Conservation (phyloP, 2,888 invertebrate species). For the Calameuta pallipes region DNA sequence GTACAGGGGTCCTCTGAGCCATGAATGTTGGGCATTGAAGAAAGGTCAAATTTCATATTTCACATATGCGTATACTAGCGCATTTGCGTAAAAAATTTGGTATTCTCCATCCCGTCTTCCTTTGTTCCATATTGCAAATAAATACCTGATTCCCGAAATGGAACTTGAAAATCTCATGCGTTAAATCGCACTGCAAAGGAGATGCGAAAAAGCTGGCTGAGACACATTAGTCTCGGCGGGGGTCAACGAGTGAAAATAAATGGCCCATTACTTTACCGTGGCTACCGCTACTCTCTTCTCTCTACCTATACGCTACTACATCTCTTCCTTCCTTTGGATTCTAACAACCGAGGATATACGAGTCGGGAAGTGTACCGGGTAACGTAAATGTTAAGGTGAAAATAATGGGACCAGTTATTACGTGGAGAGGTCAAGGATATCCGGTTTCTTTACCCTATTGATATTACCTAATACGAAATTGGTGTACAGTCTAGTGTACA, state of each 20-base stretch:
- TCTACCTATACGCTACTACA: neutral
- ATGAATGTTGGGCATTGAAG: neutral
- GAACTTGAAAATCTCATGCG: constrained; percentile 10
- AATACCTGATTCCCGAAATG: neutral
- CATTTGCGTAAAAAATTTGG: neutral
- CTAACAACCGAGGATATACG: constrained; percentile 29
- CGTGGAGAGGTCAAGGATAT: neutral
- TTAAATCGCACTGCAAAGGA: constrained; percentile 31
- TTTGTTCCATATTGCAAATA: neutral
- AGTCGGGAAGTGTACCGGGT: constrained; percentile 33
- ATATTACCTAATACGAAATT: neutral
- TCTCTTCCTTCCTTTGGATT: neutral
- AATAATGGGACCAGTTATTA: constrained; percentile 11
- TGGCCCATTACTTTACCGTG: constrained; percentile 45
- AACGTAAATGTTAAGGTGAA: constrained; percentile 39
- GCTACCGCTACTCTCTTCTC: neutral
- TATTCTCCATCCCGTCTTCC: neutral
- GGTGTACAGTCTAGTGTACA: neutral
- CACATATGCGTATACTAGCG: neutral
- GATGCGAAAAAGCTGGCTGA: constrained; percentile 45
- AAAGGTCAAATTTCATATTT: neutral
- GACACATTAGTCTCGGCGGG: constrained; percentile 51
- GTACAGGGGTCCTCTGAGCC: neutral
- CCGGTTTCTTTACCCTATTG: neutral
- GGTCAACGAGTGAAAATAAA: constrained; percentile 55